Percentiles rank a stretch among this genome's conserved stretches.
Evolutionary conservation across 2,888 invertebrate genomes (phyloP).

Genomic region (Leucozona laternaria): DNA sequence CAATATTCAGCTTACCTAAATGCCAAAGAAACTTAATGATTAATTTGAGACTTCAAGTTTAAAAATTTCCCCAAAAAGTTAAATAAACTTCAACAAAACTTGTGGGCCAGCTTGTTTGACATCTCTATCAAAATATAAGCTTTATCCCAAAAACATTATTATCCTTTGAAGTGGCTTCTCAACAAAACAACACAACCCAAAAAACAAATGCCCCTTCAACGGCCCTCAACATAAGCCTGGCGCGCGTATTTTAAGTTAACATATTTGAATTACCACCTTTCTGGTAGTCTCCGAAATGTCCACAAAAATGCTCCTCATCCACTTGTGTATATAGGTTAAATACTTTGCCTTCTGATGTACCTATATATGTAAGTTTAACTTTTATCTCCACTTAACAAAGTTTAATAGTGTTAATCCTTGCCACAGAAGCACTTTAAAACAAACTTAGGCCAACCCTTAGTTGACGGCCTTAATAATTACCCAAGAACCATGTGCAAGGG

Average conservation of each 20-base stretch:
- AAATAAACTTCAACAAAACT: not conserved
- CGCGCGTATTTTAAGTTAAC: not conserved
- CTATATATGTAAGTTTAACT: conserved; percentile 12
- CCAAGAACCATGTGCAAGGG: conserved; percentile 26
- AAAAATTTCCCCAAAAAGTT: not conserved
- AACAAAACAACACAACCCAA: not conserved
- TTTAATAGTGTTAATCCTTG: conserved; percentile 46
- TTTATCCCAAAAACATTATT: conserved; percentile 16
- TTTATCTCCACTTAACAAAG: conserved; percentile 48
- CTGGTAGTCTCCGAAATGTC: conserved; percentile 2
- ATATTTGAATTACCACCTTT: conserved; percentile 5
- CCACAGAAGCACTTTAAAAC: conserved; percentile 55
- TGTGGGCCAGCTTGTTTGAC: not conserved
- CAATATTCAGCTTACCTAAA: not conserved
- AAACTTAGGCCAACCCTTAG: conserved; percentile 41
- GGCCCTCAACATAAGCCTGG: not conserved
- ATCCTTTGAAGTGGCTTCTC: conserved; percentile 27
- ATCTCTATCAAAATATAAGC: not conserved
- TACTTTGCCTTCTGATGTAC: conserved; percentile 17
- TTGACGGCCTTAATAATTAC: conserved; percentile 27
- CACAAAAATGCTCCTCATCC: conserved; percentile 25
- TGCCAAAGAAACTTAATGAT: conserved; percentile 5
- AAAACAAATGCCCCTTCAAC: not conserved
- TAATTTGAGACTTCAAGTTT: not conserved
- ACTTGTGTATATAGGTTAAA: conserved; percentile 17